Conservation (phyloP, 1,140 invertebrate genomes). For the Sitophilus oryzae region DNA sequence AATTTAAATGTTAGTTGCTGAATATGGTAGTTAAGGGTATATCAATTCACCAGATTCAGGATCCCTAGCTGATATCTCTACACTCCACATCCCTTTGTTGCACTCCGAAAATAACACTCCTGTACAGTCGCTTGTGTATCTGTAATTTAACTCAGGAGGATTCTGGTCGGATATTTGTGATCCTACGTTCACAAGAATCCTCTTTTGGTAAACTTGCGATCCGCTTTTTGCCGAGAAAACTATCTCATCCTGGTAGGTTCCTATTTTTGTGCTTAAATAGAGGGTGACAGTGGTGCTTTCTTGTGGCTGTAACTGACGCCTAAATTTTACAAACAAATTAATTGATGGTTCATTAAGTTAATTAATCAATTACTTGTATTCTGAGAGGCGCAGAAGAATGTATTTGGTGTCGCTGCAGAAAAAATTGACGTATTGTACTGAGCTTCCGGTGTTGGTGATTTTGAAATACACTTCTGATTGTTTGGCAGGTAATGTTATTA, state of each 20-base stretch:
- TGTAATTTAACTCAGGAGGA: conserved; percentile 43
- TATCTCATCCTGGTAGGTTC: conserved; percentile 37
- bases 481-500: conserved; percentile 15
- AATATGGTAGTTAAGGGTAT: not conserved
- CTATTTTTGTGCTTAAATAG: conserved; percentile 18
- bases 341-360: not conserved
- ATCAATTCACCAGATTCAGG: conserved; percentile 43
- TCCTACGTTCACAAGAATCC: conserved; percentile 42
- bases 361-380: conserved; percentile 24
- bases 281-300: conserved; percentile 27
- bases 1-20: not conserved
- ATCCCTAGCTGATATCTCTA: conserved; percentile 46
- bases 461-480: conserved; percentile 31
- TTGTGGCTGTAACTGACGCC: conserved; percentile 18
- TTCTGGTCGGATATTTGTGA: conserved; percentile 36
- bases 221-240: conserved; percentile 40
- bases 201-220: conserved; percentile 42
- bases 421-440: conserved; percentile 26
- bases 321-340: conserved; percentile 1
- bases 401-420: conserved; percentile 27
- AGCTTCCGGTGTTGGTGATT: conserved; percentile 35
- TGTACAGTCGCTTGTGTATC: conserved; percentile 48
- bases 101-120: conserved; percentile 44
- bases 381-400: conserved; percentile 25
- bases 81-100: conserved; percentile 47